These are phyloP conservation scores for Lasaia peninsularis DNA, from an alignment of 1,140 invertebrate genomes.

Conservation along the genomic window DNA sequence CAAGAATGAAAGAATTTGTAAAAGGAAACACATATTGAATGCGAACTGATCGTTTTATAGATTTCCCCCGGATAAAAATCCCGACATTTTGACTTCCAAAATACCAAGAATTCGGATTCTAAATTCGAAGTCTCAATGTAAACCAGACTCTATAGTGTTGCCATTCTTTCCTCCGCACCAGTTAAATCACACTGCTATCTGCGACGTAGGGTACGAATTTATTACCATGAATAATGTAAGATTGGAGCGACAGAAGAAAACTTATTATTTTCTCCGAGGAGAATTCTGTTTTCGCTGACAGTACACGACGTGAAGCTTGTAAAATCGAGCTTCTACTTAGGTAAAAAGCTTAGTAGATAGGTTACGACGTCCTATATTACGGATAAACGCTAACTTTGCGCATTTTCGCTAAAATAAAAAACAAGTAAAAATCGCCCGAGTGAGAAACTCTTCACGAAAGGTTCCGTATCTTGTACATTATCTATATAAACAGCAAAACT, in stretches of 20 bases:
- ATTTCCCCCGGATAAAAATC: no score
- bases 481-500: no score
- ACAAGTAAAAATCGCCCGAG: no score
- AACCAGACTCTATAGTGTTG: neutral
- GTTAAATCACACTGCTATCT: constrained; percentile 6
- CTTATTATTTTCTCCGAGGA: constrained; percentile 5
- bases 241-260: constrained; percentile 3
- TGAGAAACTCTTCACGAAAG: no score
- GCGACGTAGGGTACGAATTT: constrained; percentile 5
- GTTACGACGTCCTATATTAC: no score
- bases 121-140: constrained; percentile 3
- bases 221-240: constrained; percentile 11
- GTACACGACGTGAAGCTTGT: neutral
- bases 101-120: neutral
- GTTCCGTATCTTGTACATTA: no score
- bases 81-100: neutral
- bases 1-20: no score
- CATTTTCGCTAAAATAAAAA: no score
- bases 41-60: no score
- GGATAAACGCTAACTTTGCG: no score
- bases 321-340: neutral
- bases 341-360: neutral
- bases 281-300: constrained; percentile 1
- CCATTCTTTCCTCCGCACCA: neutral
- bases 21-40: no score